phyloP scores from a whole-genome alignment of 2,797 vertebrate species.

The Cyprinodon diabolis region DNA sequence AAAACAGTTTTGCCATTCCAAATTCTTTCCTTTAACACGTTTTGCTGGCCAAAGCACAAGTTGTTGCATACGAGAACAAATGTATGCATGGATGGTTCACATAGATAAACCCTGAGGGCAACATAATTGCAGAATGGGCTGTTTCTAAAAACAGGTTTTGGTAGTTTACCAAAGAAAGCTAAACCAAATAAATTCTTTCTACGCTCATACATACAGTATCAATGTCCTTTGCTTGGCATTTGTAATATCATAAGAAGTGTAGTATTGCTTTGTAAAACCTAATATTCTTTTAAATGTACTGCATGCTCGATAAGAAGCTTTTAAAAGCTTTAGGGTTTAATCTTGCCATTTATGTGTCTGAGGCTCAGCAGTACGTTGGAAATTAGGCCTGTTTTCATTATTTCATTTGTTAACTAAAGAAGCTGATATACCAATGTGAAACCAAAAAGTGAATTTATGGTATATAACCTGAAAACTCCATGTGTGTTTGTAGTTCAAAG shows the following conservation, averaged over 20 bases:
- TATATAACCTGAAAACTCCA: conserved; percentile 39
- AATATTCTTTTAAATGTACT: neutral
- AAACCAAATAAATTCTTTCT: neutral
- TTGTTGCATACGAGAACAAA: conserved; percentile 42
- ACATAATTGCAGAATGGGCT: conserved; percentile 22
- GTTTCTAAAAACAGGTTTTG: neutral
- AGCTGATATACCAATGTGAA: conserved; percentile 56
- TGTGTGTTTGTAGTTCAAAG: conserved; percentile 64
- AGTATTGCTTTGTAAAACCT: too few species aligned
- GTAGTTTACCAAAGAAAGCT: neutral
- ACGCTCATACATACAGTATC: neutral
- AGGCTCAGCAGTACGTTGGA: conserved; percentile 53
- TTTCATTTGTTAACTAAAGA: conserved; percentile 25
- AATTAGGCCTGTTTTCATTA: conserved; percentile 15
- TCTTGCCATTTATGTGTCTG: conserved; percentile 50
- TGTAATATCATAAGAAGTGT: too few species aligned
- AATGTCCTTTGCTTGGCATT: too few species aligned
- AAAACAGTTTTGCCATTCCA: conserved; percentile 73
- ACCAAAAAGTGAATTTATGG: conserved; percentile 71
- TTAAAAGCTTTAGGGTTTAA: conserved; percentile 48
- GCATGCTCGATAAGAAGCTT: conserved; percentile 4
- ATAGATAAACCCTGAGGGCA: conserved; percentile 59
- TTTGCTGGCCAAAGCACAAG: conserved; percentile 73
- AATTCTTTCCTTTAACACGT: conserved; percentile 62
- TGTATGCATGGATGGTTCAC: conserved; percentile 46